Conservation (phyloP, 2,113 vertebrate genomes). For the Leptobrachium ailaonicum region DNA sequence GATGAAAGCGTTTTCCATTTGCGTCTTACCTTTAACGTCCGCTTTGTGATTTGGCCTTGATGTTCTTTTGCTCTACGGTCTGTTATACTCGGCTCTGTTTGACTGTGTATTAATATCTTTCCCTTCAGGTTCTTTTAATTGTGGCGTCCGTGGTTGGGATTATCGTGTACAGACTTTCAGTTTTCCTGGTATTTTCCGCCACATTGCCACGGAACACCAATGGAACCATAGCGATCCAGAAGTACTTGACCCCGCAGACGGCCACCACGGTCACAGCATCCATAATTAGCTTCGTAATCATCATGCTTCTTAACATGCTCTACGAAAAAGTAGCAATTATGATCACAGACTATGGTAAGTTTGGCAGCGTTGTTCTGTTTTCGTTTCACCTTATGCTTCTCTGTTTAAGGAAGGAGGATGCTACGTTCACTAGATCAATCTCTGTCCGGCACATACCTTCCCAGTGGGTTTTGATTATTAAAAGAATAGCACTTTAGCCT, state of each 20-base stretch:
- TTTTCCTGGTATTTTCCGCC: conserved; percentile 83
- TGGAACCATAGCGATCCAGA: conserved; percentile 75
- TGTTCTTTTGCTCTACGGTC: too few species aligned
- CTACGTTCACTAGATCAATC: too few species aligned
- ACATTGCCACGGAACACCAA: conserved; percentile 66
- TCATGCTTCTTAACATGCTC: conserved; percentile 88
- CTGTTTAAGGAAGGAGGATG: too few species aligned
- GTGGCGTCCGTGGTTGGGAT: conserved; percentile 87
- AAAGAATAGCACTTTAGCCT: too few species aligned
- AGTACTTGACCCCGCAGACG: conserved; percentile 89
- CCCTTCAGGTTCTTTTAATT: conserved; percentile 82
- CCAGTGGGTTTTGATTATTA: too few species aligned
- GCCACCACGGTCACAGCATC: conserved; percentile 89
- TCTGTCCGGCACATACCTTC: too few species aligned
- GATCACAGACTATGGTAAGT: conserved; percentile 89
- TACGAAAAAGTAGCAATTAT: conserved; percentile 90
- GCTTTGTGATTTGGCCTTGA: too few species aligned
- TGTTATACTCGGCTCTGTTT: too few species aligned
- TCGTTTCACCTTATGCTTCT: too few species aligned
- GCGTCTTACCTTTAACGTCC: too few species aligned
- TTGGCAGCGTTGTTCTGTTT: background rate
- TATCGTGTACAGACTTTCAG: conserved; percentile 87
- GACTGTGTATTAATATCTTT: background rate
- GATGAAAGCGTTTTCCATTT: too few species aligned
- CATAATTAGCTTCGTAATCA: conserved; percentile 86